Evolutionary conservation across 2,888 invertebrate species (phyloP).

Genomic region (Acleris holmiana): DNA sequence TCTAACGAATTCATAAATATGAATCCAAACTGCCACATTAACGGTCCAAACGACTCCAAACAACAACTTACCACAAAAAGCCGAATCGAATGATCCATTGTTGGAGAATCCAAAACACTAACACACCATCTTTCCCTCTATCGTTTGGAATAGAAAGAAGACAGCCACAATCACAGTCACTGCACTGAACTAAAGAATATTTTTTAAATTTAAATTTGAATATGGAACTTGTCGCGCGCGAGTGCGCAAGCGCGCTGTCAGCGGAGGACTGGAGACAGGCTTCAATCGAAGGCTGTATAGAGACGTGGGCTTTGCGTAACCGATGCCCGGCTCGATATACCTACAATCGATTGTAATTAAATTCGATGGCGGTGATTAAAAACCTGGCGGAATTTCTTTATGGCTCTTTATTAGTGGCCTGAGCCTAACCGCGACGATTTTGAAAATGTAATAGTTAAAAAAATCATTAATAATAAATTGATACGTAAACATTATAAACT

Average conservation of each 20-base stretch:
- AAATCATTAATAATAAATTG: no score
- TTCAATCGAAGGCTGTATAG: slow-evolving; percentile 59
- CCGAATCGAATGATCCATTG: slow-evolving; percentile 50
- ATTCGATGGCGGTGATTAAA: slow-evolving; percentile 37
- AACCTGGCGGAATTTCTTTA: slow-evolving; percentile 10
- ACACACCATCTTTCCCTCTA: slow-evolving; percentile 66
- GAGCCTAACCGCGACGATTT: neutral
- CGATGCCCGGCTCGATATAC: slow-evolving; percentile 41
- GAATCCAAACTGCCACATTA: slow-evolving; percentile 35
- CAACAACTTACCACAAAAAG: slow-evolving; percentile 52
- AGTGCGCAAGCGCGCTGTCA: slow-evolving; percentile 69
- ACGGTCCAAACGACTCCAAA: slow-evolving; percentile 48
- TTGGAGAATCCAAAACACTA: slow-evolving; percentile 45
- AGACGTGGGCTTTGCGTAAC: slow-evolving; percentile 59
- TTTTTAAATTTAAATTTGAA: slow-evolving; percentile 37
- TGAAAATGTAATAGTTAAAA: neutral
- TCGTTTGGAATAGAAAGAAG: slow-evolving; percentile 72
- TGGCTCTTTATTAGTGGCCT: neutral
- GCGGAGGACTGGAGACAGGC: slow-evolving; percentile 65
- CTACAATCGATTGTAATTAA: slow-evolving; percentile 44
- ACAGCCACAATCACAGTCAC: slow-evolving; percentile 52
- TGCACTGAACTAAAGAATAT: slow-evolving; percentile 52
- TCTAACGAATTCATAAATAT: slow-evolving; percentile 32
- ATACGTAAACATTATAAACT: no score
- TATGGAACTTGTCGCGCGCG: slow-evolving; percentile 55